These are phyloP conservation scores for Antheraea pernyi DNA, from an alignment of 1,140 invertebrate species.

Conservation along the genomic window DNA sequence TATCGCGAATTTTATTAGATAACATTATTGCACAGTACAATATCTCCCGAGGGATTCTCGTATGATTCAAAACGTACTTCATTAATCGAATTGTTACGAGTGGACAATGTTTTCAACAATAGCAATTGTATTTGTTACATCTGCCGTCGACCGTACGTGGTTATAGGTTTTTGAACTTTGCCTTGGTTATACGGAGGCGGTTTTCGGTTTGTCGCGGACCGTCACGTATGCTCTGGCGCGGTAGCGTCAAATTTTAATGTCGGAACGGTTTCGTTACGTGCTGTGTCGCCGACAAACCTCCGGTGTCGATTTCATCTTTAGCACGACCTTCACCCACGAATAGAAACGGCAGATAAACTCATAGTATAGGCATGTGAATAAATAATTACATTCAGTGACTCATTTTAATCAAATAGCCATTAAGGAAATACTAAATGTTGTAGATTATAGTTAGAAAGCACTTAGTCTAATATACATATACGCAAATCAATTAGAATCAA, in stretches of 20 bases:
- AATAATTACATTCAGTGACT: not conserved
- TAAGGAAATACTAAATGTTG: not conserved
- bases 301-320: conserved; percentile 64
- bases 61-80: conserved; percentile 48
- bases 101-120: conserved; percentile 51
- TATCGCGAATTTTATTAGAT: not conserved
- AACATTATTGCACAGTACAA: conserved; percentile 37
- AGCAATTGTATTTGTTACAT: conserved; percentile 61
- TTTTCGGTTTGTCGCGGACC: conserved; percentile 34
- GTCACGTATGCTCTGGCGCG: conserved; percentile 52
- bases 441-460: no score
- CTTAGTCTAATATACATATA: no score
- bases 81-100: conserved; percentile 66
- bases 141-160: conserved; percentile 42
- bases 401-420: not conserved
- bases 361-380: not conserved
- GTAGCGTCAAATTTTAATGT: conserved; percentile 74
- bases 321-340: conserved; percentile 54
- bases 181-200: conserved; percentile 22
- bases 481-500: no score
- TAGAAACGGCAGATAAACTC: conserved; percentile 25
- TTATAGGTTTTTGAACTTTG: conserved; percentile 36
- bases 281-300: conserved; percentile 52
- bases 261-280: conserved; percentile 65
- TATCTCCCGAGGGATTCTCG: conserved; percentile 49